phyloP scores from a whole-genome alignment of 1,140 invertebrate species.

The Hycleus phaleratus region DNA sequence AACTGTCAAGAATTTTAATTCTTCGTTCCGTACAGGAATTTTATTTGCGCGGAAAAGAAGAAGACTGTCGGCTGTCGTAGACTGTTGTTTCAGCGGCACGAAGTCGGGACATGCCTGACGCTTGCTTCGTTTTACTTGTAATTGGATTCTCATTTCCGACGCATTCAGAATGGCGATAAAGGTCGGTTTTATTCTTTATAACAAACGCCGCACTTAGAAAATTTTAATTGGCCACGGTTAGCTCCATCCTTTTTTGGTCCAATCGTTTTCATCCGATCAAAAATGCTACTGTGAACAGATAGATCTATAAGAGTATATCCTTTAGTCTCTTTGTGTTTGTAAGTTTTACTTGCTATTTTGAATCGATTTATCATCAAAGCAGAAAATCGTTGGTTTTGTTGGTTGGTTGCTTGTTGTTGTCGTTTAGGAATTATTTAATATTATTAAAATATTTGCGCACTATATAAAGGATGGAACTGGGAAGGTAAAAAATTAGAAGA shows the following conservation, averaged over 20 bases:
- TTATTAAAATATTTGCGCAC: constrained; percentile 36
- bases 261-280: background rate
- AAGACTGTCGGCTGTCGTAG: constrained; percentile 22
- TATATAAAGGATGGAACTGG: background rate
- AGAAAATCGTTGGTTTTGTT: constrained; percentile 17
- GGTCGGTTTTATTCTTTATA: constrained; percentile 36
- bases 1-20: constrained; percentile 14
- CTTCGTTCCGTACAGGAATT: background rate
- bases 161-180: constrained; percentile 38
- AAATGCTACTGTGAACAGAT: background rate
- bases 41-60: constrained; percentile 8
- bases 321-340: background rate
- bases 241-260: constrained; percentile 27
- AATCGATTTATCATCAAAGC: constrained; percentile 24
- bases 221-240: constrained; percentile 38
- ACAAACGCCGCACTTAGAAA: constrained; percentile 36
- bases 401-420: too few relatives aligned
- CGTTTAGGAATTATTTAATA: constrained; percentile 34
- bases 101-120: constrained; percentile 34
- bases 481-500: constrained; percentile 18
- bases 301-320: background rate
- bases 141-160: constrained; percentile 39
- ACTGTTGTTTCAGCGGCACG: constrained; percentile 30
- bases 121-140: constrained; percentile 35
- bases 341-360: background rate